Base-by-base conservation (phyloP, 2,797 vertebrate genomes). In the Columba guinea region DNA sequence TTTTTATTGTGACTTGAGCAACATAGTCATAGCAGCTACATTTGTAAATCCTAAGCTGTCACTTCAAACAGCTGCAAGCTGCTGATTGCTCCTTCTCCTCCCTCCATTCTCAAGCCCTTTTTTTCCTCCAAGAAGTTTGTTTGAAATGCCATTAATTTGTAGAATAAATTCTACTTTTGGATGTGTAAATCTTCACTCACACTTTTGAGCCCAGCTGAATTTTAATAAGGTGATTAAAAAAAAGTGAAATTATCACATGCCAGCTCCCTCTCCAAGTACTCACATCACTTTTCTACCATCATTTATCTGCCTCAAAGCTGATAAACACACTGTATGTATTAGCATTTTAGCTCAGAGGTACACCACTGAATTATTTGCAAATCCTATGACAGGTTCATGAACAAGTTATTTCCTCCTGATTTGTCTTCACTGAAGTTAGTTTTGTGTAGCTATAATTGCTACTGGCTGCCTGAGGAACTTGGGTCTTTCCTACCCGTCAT, bases 1-100 rank as follows among this genome's bases (percentile, higher is more conserved):
- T 56, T 93, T 84, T 90, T 87, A 73, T 77, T 86, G 87, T 96
- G 83, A 93, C 41, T 95, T 59, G 32, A 65, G 58, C 87, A 84
- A 81, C 64, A 63, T 5, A 92, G 76, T 59, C 64, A 39, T 16
- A 92, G 46, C 62, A 94, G 53, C 48, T 52, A 69, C 74, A 87
- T 94, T 87, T 94, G 81, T 87, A 92, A 90, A 84, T 79, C 74
- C 74, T 34, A 41, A 84, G 84, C 76, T 86, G 89, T 78, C 81
- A 84, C 60, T 89, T 86, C 51, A 44, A 93, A 81, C 79, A 89
- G 51, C 75, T 78, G 69, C 60, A 94, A 60, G 53, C 69, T 53
- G 35, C 75, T 86, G 84, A 92, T 75, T 74, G 20, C 62, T 89
- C 41, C 64, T 83, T 73, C 52, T 84, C 23, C 8, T 84, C 23